These are phyloP conservation scores for Phrynocephalus vlangalii DNA, from an alignment of 2,797 vertebrate genomes.

Conservation along the genomic window DNA sequence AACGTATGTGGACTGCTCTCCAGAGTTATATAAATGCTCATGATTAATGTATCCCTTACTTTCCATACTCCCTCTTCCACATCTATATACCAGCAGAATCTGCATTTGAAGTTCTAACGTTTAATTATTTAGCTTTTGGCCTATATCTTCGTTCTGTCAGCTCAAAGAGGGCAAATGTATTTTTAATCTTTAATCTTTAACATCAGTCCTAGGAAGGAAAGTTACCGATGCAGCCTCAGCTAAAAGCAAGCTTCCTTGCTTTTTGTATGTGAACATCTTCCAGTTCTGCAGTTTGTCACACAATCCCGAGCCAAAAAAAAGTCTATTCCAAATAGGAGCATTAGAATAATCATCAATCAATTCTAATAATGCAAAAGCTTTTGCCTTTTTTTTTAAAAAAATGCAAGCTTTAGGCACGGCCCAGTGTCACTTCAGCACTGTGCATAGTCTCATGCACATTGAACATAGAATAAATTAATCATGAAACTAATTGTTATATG, in stretches of 20 bases:
- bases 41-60: background rate
- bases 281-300: too few relatives aligned
- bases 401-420: background rate
- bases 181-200: slow-evolving; percentile 8
- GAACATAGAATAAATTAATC: background rate
- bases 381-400: background rate
- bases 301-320: background rate
- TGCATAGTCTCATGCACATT: background rate
- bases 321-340: too few relatives aligned
- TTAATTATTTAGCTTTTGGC: slow-evolving; percentile 22
- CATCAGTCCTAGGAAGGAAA: background rate
- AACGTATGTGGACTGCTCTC: background rate
- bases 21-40: background rate
- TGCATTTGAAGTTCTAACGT: background rate
- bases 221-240: background rate
- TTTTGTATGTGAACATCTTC: background rate
- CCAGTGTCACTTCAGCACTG: background rate
- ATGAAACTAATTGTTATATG: background rate
- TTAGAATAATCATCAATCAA: too few relatives aligned
- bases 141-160: background rate
- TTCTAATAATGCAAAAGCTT: too few relatives aligned
- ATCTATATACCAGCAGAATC: background rate
- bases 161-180: background rate
- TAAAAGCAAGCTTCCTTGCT: background rate
- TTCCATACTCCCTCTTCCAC: background rate